Percentiles rank a stretch among this genome's conserved stretches.
Conservation (phyloP, 1,140 invertebrate species). For the Archivesica marissinica region DNA sequence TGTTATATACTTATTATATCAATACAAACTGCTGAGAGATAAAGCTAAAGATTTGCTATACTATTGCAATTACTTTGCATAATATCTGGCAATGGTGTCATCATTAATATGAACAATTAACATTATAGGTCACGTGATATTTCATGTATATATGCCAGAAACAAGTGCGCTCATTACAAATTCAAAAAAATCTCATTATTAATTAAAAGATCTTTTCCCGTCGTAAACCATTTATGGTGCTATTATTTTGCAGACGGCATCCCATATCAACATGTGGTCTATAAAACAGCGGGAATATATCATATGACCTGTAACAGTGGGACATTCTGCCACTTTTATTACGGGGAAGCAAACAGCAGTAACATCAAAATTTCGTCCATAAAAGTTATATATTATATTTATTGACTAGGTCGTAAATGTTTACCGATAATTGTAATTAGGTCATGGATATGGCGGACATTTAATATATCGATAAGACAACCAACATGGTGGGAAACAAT, state of each 20-base stretch:
- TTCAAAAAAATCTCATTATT: too few relatives aligned
- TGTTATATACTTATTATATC: too few relatives aligned
- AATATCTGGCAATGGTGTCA: too few relatives aligned
- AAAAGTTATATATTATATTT: conserved; percentile 61
- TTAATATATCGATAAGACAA: conserved; percentile 27
- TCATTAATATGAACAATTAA: too few relatives aligned
- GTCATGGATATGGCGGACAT: conserved; percentile 20
- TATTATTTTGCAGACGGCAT: conserved; percentile 39
- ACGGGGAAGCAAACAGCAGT: conserved; percentile 54
- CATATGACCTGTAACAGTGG: conserved; percentile 27
- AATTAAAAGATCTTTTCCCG: background rate
- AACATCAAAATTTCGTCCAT: conserved; percentile 49
- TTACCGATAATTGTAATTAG: conserved; percentile 40
- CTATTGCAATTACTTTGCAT: too few relatives aligned
- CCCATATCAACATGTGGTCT: conserved; percentile 38
- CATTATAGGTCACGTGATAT: too few relatives aligned
- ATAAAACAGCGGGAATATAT: conserved; percentile 55
- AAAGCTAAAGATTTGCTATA: too few relatives aligned
- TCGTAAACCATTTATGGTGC: conserved; percentile 29
- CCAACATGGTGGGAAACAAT: background rate
- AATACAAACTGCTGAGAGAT: too few relatives aligned
- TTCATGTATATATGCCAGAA: too few relatives aligned
- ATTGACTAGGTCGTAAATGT: conserved; percentile 51
- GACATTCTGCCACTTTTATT: conserved; percentile 57
- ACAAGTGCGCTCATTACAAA: conserved; percentile 11